Percentiles rank a stretch among this genome's conserved stretches.
These are phyloP conservation scores for Hydractinia symbiolongicarpus DNA, from an alignment of 30 jellyfish, hydroid and myxozoan species.

Conservation along the genomic window DNA sequence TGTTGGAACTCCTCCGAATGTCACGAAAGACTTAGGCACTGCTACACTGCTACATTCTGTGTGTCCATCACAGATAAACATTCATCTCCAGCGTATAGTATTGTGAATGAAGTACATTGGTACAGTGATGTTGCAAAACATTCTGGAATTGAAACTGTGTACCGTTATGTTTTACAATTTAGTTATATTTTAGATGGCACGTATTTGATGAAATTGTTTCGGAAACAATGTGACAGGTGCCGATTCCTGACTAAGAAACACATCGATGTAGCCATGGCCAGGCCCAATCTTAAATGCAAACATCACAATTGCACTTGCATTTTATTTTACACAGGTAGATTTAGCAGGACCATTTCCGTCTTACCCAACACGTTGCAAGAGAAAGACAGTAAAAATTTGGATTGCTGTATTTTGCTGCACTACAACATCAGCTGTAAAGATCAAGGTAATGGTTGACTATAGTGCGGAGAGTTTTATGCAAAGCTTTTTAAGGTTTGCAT, in stretches of 20 bases:
- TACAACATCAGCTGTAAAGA: conserved; percentile 16
- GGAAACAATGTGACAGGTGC: conserved; percentile 7
- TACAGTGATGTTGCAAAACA: not conserved
- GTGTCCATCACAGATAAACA: too few relatives aligned
- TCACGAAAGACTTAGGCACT: not conserved
- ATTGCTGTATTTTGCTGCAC: not conserved
- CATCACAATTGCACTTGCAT: not conserved
- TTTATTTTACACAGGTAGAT: too few relatives aligned
- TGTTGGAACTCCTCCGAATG: not conserved
- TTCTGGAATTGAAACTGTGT: not conserved
- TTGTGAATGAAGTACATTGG: not conserved
- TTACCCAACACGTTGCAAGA: conserved; percentile 7
- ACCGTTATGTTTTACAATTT: not conserved
- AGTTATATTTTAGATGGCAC: conserved; percentile 18
- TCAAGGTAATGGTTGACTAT: conserved; percentile 26
- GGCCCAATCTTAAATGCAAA: not conserved
- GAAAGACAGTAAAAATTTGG: conserved; percentile 19
- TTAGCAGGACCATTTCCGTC: conserved; percentile 34
- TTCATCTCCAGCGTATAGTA: not conserved
- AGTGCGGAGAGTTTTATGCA: not conserved
- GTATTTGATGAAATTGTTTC: not conserved
- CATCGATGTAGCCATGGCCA: conserved; percentile 23
- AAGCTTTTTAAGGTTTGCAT: conserved; percentile 8
- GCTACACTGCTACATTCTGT: conserved; percentile 14
- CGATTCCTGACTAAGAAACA: conserved; percentile 3